Conservation (phyloP, 2,797 vertebrate genomes). For the Gambelia wislizenii region DNA sequence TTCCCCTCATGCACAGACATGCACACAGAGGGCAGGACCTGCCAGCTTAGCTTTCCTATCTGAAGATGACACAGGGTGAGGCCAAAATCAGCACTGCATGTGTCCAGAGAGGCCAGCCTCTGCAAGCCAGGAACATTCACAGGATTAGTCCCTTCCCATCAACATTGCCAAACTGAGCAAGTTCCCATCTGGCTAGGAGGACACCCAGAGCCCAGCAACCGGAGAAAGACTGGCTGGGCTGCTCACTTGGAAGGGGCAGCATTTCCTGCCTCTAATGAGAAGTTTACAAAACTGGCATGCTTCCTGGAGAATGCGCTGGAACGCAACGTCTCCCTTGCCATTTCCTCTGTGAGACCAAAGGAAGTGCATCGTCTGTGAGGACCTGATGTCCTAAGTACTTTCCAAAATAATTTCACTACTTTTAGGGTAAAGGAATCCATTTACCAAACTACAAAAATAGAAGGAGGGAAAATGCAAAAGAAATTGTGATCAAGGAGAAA, state of each 20-base stretch:
- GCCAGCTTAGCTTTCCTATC: not conserved
- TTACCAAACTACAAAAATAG: too few species aligned
- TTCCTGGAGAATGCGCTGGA: not conserved
- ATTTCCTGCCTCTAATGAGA: constrained; percentile 31
- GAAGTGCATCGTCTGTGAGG: not conserved
- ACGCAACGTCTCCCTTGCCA: not conserved
- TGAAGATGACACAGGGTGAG: not conserved
- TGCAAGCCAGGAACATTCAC: not conserved
- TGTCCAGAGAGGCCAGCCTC: not conserved
- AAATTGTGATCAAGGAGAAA: not conserved
- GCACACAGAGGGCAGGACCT: too few species aligned
- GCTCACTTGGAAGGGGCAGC: not conserved
- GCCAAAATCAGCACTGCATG: not conserved
- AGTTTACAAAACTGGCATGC: not conserved
- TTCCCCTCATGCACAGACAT: too few species aligned
- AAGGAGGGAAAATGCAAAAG: not conserved
- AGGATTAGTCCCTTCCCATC: not conserved
- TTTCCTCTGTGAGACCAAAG: not conserved
- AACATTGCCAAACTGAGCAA: not conserved
- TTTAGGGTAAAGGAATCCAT: not conserved
- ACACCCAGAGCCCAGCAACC: not conserved
- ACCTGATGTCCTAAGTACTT: not conserved
- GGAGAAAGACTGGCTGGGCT: too few species aligned
- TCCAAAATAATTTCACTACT: not conserved
- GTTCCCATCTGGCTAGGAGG: not conserved